Conservation (phyloP, 2,113 vertebrate genomes). For the Apodemus speciosus region DNA sequence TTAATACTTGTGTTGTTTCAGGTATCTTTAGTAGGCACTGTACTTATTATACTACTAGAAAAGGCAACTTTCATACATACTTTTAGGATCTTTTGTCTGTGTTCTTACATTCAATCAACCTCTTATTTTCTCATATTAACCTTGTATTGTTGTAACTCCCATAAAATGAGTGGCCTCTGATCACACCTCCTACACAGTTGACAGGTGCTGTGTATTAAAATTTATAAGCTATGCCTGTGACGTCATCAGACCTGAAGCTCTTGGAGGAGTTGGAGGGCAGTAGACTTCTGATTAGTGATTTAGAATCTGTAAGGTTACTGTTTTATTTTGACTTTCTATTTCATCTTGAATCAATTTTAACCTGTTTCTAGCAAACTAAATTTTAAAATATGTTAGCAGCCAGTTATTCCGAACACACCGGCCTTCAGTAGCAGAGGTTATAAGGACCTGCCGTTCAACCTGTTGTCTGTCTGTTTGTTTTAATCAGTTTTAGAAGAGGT, state of each 20-base stretch:
- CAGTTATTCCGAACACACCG: background rate
- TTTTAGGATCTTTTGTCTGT: slow-evolving; percentile 2
- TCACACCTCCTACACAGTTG: background rate
- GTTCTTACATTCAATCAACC: background rate
- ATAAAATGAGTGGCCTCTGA: slow-evolving; percentile 1
- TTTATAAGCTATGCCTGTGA: background rate
- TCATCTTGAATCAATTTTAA: slow-evolving; percentile 57
- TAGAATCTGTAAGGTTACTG: slow-evolving; percentile 33
- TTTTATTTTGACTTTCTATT: slow-evolving; percentile 43
- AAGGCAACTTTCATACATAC: background rate
- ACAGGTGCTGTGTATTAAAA: background rate
- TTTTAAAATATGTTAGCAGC: slow-evolving; percentile 16
- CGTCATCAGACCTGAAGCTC: background rate
- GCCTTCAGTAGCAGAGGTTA: background rate
- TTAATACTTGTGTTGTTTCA: slow-evolving; percentile 31
- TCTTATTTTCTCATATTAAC: slow-evolving; percentile 28
- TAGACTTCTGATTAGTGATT: slow-evolving; percentile 19
- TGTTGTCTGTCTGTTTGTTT: background rate
- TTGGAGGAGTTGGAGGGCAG: background rate
- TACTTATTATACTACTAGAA: background rate
- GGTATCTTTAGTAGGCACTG: background rate
- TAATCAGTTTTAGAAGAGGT: slow-evolving; percentile 12
- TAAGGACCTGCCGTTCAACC: background rate
- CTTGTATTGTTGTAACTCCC: background rate
- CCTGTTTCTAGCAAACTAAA: slow-evolving; percentile 39